phyloP scores from a whole-genome alignment of 2,888 invertebrate genomes.

The Lysandra bellargus region DNA sequence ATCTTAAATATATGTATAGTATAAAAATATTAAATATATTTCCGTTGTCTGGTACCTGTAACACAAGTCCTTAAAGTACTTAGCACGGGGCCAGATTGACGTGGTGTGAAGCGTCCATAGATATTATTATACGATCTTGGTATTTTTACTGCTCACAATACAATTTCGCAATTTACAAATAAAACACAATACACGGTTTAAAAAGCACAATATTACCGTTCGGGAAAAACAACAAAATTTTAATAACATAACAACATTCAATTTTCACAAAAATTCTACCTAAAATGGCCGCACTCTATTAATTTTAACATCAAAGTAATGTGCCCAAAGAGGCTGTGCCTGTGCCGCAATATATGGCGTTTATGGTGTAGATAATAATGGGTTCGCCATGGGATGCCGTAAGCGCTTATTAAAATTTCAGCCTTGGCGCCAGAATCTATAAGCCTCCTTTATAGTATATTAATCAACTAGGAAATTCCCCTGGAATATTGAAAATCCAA shows the following conservation, averaged over 20 bases:
- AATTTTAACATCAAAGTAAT: slow-evolving; percentile 23
- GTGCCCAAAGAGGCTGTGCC: not conserved
- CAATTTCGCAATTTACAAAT: not conserved
- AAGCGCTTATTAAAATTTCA: slow-evolving; percentile 25
- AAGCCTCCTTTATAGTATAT: not conserved
- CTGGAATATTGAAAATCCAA: not conserved
- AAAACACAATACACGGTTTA: not conserved
- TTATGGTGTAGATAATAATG: slow-evolving; percentile 13
- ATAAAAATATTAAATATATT: no score
- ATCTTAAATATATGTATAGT: no score
- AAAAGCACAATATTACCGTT: not conserved
- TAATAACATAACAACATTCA: not conserved
- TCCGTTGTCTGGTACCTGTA: no score
- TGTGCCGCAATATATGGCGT: not conserved
- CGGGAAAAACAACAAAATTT: not conserved
- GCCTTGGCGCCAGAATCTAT: slow-evolving; percentile 7
- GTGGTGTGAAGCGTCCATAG: no score
- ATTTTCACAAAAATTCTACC: not conserved
- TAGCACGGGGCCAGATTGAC: no score
- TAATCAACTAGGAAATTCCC: slow-evolving; percentile 1
- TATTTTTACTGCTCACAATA: not conserved
- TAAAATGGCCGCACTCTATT: not conserved
- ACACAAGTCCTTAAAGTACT: no score
- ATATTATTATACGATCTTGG: not conserved
- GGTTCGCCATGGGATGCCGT: slow-evolving; percentile 10